Conservation (phyloP, 2,113 vertebrate species). For the Regulus satrapa region DNA sequence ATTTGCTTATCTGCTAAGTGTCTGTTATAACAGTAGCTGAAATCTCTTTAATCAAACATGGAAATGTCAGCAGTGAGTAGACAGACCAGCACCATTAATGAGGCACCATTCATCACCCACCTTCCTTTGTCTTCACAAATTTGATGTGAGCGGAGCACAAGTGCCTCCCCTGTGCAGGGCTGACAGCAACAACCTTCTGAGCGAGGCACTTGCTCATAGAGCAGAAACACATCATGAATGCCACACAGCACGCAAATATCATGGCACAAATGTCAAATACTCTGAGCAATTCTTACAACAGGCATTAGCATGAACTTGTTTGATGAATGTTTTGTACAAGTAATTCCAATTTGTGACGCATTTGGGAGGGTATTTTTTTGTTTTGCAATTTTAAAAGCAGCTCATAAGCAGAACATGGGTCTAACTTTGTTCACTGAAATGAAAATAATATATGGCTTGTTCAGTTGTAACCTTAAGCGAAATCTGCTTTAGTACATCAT, state of each 20-base stretch:
- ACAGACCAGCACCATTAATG: neutral
- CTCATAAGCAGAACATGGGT: neutral
- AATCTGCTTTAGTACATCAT: neutral
- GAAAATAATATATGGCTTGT: neutral
- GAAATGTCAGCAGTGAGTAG: neutral
- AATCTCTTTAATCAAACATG: neutral
- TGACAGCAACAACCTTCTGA: neutral
- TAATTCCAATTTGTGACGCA: neutral
- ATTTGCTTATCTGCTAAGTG: neutral
- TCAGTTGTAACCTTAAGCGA: neutral
- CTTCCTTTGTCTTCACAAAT: neutral
- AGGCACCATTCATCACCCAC: neutral
- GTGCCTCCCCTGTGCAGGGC: neutral
- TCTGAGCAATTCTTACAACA: neutral
- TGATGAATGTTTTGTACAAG: constrained; percentile 13
- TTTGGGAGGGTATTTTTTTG: neutral
- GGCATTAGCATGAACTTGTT: neutral
- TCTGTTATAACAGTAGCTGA: neutral
- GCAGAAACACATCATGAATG: neutral
- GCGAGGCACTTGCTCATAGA: neutral
- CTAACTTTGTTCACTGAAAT: neutral
- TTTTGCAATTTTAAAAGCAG: constrained; percentile 12
- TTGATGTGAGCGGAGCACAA: neutral
- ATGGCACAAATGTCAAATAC: neutral
- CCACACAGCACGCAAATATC: neutral